These are phyloP conservation scores for Perca flavescens DNA, from an alignment of 2,113 vertebrate species.

Conservation along the genomic window DNA sequence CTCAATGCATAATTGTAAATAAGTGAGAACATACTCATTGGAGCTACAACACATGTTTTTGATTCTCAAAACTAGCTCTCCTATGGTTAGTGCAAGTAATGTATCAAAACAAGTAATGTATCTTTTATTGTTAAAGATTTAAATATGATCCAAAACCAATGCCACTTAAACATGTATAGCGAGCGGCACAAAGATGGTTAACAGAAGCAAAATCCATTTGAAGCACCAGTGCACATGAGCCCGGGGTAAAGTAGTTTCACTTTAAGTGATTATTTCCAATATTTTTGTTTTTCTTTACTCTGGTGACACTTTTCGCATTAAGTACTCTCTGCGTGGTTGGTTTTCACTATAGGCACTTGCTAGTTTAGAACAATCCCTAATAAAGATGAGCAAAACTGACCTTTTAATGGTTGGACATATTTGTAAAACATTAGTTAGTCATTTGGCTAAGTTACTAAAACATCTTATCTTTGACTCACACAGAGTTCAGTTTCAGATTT, in stretches of 20 bases:
- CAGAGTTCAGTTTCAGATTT: neutral
- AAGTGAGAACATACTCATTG: neutral
- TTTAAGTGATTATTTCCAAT: neutral
- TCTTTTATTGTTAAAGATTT: conserved; percentile 7
- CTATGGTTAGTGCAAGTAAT: neutral
- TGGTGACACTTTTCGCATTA: neutral
- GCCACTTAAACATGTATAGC: neutral
- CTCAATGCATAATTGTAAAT: conserved; percentile 24
- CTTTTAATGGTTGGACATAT: neutral
- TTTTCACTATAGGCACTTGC: neutral
- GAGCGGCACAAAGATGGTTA: neutral
- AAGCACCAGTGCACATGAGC: conserved; percentile 11
- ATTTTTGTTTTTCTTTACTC: conserved; percentile 8
- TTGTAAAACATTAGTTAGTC: neutral
- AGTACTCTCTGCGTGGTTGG: neutral
- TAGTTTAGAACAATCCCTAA: neutral
- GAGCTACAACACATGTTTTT: conserved; percentile 11
- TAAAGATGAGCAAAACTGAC: neutral
- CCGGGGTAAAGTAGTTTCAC: neutral
- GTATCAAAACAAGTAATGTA: neutral
- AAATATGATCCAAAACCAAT: neutral
- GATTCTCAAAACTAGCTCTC: neutral
- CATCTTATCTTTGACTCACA: neutral
- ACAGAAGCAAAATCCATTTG: neutral
- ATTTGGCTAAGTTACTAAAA: neutral